Base-by-base conservation (phyloP, 2,888 invertebrate genomes). In the Coleophora deauratella region DNA sequence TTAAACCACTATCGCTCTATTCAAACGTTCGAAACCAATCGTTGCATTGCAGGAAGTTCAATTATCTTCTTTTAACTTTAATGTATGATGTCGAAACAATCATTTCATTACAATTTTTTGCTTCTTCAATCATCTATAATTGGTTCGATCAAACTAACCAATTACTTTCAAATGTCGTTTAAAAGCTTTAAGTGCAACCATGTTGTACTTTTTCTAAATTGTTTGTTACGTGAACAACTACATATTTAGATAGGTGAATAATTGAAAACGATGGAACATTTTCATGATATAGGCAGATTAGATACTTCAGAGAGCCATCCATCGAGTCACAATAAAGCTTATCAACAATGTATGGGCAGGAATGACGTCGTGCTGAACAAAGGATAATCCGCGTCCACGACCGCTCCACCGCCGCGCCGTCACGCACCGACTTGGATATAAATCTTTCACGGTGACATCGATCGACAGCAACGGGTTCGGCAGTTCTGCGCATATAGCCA, bases 21-120 rank as follows among this genome's bases (percentile, higher is more conserved):
- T 39, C 43, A 41, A 36, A 61, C 65, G 59, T 69, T 70, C 72
- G 69, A 70, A 70, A 72, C 72, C 72, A 78, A 75, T 78, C 72
- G 66, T 60, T 58, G 61, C 69, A 59, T 61, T 67, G 60, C 84
- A 84, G 84, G 84, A 85, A 76, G 79, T 84, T 84, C 84, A 84
- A 85, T 85, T 84, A 82, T 75, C 74, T 77, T 73, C 77, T 77
- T 82, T 77, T 73, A 73, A 72, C 76, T 74, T 72, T 72, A 79
- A 76, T 75, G 66, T 71, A 74, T 74, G 73, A 78, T 75, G 77
- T 77, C 76, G 72, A 75, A 74, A 78, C 79, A 84, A 84, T 85
- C 80, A 81, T 84, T 82, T 81, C 76, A 82, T 85, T 77, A 75
- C 77, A 68, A 70, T 75, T 74, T 76, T 72, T 77, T 74, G 67